Percentiles rank a stretch among this genome's conserved stretches.
Evolutionary conservation across 2,888 invertebrate species (phyloP).

Genomic region (Xanthia togata): DNA sequence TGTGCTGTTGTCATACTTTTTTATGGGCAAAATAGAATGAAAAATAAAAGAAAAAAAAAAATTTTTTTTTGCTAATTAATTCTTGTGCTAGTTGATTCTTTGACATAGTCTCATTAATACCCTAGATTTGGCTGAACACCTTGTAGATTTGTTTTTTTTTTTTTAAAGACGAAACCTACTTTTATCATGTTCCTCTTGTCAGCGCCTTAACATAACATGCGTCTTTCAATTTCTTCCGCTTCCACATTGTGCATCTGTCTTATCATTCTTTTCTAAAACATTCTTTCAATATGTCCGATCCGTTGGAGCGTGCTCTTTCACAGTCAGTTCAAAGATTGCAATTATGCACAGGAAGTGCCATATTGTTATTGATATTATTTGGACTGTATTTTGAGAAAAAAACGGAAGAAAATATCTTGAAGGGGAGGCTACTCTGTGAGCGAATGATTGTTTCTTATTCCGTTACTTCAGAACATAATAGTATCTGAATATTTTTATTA

Average conservation of each 20-base stretch:
- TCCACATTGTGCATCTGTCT: slow-evolving; percentile 41
- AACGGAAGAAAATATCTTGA: not conserved
- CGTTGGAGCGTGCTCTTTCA: slow-evolving; percentile 54
- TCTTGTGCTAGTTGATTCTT: too few relatives aligned
- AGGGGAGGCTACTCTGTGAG: not conserved
- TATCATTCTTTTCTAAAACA: slow-evolving; percentile 50
- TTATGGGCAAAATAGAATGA: too few relatives aligned
- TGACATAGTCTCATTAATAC: too few relatives aligned
- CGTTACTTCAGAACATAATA: not conserved
- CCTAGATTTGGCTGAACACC: too few relatives aligned
- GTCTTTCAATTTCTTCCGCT: slow-evolving; percentile 19
- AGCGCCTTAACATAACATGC: not conserved
- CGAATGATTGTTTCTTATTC: not conserved
- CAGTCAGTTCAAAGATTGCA: slow-evolving; percentile 42
- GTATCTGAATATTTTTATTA: not conserved
- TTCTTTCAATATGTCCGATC: slow-evolving; percentile 50
- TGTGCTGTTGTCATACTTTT: too few relatives aligned
- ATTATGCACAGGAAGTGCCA: slow-evolving; percentile 40
- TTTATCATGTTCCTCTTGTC: too few relatives aligned
- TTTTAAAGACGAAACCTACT: too few relatives aligned
- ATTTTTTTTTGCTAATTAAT: too few relatives aligned
- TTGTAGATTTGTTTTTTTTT: too few relatives aligned
- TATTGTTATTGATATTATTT: not conserved
- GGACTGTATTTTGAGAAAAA: not conserved
- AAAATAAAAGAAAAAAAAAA: too few relatives aligned